phyloP scores from a whole-genome alignment of 92 coral and sea anemone species.

The Plumapathes pennacea region DNA sequence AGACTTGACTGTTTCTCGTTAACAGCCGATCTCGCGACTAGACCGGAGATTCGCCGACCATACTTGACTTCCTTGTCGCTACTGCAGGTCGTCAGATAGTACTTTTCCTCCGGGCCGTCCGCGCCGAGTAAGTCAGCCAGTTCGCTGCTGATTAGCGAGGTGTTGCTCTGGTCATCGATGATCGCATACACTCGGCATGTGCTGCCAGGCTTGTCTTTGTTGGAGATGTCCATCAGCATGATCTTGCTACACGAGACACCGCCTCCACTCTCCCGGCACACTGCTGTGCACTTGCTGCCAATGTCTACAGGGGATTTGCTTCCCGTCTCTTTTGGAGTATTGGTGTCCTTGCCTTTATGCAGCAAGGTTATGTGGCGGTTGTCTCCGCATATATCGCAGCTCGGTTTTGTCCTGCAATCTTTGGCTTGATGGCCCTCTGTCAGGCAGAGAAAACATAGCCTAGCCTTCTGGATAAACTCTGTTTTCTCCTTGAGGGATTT shows the following conservation, averaged over 20 bases:
- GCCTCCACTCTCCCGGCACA: conserved; percentile 30
- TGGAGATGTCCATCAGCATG: conserved; percentile 39
- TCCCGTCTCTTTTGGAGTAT: conserved; percentile 9
- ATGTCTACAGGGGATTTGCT: conserved; percentile 3
- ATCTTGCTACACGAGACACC: conserved; percentile 51
- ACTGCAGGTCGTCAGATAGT: conserved; percentile 50
- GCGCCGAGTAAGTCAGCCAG: conserved; percentile 57
- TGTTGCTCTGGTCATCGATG: conserved; percentile 55
- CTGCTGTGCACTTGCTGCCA: conserved; percentile 26
- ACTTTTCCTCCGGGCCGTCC: conserved; percentile 28
- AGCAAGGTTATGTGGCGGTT: conserved; percentile 40
- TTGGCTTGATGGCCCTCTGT: conserved; percentile 30
- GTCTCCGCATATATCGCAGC: conserved; percentile 54
- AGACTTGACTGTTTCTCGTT: conserved; percentile 2
- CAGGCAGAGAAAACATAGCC: conserved; percentile 62
- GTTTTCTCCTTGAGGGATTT: conserved; percentile 54
- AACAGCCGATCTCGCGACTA: conserved; percentile 19
- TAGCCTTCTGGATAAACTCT: conserved; percentile 37
- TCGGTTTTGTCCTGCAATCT: conserved; percentile 31
- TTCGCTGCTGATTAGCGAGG: conserved; percentile 42
- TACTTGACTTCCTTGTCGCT: conserved; percentile 26
- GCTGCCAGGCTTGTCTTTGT: conserved; percentile 5
- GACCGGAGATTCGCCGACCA: conserved; percentile 37
- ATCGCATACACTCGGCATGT: conserved; percentile 36
- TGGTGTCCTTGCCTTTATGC: conserved; percentile 40